A percentile compares a stretch with the other conserved stretches of the same genome.
phyloP scores from a whole-genome alignment of 2,113 vertebrate species.

The Neolamprologus tretocephalus region DNA sequence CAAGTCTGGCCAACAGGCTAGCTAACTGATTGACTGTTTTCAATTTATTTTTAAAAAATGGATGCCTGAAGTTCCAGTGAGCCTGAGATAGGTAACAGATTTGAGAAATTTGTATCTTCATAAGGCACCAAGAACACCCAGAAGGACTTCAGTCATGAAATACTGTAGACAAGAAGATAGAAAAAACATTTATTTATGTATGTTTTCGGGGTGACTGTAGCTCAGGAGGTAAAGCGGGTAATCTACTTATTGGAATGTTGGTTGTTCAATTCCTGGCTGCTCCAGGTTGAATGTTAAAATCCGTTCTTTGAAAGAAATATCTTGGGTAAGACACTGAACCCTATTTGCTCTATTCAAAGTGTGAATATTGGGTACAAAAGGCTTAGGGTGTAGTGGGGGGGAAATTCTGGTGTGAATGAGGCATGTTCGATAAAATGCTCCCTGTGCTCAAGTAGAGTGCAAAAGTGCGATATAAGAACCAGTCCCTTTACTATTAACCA shows the following conservation, averaged over 20 bases:
- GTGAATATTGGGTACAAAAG: not conserved
- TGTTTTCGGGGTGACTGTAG: not conserved
- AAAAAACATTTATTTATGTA: not conserved
- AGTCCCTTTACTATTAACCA: not conserved
- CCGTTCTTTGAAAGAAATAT: not conserved
- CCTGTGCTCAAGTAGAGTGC: not conserved
- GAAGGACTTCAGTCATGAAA: not conserved
- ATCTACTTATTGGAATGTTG: not conserved
- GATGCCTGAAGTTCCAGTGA: not conserved
- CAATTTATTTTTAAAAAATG: slow-evolving; percentile 28
- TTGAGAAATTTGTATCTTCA: not conserved
- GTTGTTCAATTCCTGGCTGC: not conserved
- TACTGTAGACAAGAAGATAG: not conserved
- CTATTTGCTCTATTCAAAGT: not conserved
- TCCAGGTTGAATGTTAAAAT: not conserved
- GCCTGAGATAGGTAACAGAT: not conserved
- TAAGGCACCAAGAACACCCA: not conserved
- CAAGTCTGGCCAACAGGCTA: not conserved
- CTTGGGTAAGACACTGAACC: not conserved
- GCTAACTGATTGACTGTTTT: slow-evolving; percentile 12
- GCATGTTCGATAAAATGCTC: not conserved
- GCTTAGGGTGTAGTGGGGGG: not conserved
- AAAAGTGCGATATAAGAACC: not conserved
- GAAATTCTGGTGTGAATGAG: not conserved
- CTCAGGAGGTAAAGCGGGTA: not conserved